These are phyloP conservation scores for Sigmodon hispidus DNA, from an alignment of 2,113 vertebrate genomes.

Conservation along the genomic window DNA sequence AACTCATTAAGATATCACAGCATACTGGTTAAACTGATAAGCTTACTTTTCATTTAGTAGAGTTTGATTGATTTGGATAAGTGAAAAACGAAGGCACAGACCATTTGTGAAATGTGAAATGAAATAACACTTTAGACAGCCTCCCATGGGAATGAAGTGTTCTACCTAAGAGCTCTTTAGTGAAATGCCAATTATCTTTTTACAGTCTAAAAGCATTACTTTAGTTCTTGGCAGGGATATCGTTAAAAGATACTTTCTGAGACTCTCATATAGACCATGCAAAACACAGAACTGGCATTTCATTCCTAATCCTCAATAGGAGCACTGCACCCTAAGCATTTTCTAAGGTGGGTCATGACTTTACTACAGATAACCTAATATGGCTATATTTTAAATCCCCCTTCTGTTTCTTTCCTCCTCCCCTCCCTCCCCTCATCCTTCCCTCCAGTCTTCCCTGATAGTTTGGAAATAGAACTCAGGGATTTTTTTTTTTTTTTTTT, in stretches of 20 bases:
- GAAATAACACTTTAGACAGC: neutral
- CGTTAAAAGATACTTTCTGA: conserved; percentile 34
- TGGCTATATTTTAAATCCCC: neutral
- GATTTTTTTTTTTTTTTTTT: too few relatives aligned
- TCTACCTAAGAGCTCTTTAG: conserved; percentile 26
- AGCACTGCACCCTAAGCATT: neutral
- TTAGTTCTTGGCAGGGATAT: conserved; percentile 8
- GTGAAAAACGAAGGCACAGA: conserved; percentile 59
- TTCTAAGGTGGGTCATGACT: neutral
- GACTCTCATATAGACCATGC: conserved; percentile 51
- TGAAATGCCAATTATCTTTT: neutral
- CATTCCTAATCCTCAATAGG: conserved; percentile 1
- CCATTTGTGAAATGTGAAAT: neutral
- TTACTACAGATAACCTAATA: neutral
- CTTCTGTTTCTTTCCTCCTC: neutral
- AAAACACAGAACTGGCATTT: conserved; percentile 8
- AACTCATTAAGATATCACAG: conserved; percentile 58
- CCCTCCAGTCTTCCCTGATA: neutral
- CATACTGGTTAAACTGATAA: conserved; percentile 45
- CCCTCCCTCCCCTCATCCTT: neutral
- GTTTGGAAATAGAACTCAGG: neutral
- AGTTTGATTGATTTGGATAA: conserved; percentile 29
- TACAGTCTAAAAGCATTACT: conserved; percentile 14
- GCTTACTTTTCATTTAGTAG: conserved; percentile 11
- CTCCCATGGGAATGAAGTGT: neutral